Evolutionary conservation across 2,888 invertebrate species (phyloP).

Genomic region (Plagodis pulveraria): DNA sequence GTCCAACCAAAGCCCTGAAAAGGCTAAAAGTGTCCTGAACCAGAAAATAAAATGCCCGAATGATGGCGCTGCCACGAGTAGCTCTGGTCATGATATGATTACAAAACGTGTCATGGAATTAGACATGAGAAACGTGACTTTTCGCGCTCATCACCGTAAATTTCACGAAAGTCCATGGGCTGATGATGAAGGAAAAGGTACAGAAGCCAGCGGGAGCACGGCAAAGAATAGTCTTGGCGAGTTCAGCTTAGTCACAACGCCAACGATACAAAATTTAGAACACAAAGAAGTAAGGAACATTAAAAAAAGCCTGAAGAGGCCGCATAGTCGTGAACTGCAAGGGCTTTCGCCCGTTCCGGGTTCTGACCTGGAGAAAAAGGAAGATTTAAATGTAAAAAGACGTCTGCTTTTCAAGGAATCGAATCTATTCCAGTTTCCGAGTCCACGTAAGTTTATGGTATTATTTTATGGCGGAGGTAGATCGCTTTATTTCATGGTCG

Average conservation of each 20-base stretch:
- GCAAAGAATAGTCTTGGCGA: conserved; percentile 28
- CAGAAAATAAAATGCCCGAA: no score
- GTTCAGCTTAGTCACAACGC: conserved; percentile 47
- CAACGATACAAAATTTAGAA: conserved; percentile 48
- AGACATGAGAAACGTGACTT: conserved; percentile 56
- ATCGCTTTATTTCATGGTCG: no score
- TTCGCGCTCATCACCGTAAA: conserved; percentile 1
- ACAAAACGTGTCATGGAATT: conserved; percentile 32
- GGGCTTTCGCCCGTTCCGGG: conserved; percentile 55
- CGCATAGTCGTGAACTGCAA: conserved; percentile 70
- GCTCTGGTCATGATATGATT: no score
- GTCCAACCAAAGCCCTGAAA: not conserved
- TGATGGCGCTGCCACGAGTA: no score
- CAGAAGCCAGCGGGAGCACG: not conserved
- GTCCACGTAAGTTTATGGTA: no score
- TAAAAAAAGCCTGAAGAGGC: conserved; percentile 70
- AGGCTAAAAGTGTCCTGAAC: no score
- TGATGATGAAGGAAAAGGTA: no score
- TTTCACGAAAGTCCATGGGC: no score
- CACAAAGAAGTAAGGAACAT: conserved; percentile 61
- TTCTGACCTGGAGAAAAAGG: conserved; percentile 34
- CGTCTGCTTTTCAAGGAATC: conserved; percentile 56
- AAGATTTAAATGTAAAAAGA: conserved; percentile 52
- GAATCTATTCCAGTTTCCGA: conserved; percentile 60
- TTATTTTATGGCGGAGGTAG: no score